Percentiles rank a stretch among this genome's conserved stretches.
Conservation (phyloP, 1,140 invertebrate genomes). For the Papilio machaon region DNA sequence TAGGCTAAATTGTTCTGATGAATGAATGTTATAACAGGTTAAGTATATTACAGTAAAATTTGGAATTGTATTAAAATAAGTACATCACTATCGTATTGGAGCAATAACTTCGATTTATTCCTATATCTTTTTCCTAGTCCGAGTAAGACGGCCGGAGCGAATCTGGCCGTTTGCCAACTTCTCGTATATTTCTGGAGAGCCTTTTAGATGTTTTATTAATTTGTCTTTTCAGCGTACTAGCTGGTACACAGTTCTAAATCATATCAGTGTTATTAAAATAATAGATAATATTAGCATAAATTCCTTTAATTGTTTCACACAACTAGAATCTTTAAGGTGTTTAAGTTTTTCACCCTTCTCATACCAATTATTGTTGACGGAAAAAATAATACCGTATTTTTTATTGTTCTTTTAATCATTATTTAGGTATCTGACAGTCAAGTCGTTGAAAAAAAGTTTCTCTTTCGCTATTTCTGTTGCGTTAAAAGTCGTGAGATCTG, state of each 20-base stretch:
- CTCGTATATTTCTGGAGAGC: conserved; percentile 72
- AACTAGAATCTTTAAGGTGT: neutral
- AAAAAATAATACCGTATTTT: neutral
- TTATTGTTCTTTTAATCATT: neutral
- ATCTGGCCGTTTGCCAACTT: conserved; percentile 64
- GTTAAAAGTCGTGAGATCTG: neutral
- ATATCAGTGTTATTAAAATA: neutral
- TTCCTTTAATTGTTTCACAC: neutral
- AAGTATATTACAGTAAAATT: conserved; percentile 1
- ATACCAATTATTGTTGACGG: too few relatives aligned
- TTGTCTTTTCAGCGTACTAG: conserved; percentile 57
- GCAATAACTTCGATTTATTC: conserved; percentile 52
- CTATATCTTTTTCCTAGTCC: conserved; percentile 42
- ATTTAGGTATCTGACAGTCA: too few relatives aligned
- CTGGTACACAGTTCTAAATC: conserved; percentile 15
- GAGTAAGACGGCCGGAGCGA: conserved; percentile 59
- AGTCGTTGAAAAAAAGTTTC: neutral
- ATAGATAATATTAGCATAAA: neutral
- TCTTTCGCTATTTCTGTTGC: neutral
- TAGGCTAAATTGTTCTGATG: neutral
- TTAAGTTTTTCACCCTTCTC: too few relatives aligned
- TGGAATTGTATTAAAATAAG: conserved; percentile 29
- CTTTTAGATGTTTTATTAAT: conserved; percentile 79
- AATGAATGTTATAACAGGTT: conserved; percentile 2
- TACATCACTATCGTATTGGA: conserved; percentile 9